These are phyloP conservation scores for Stenolophus ochropezus DNA, from an alignment of 2,888 invertebrate species.

Conservation along the genomic window DNA sequence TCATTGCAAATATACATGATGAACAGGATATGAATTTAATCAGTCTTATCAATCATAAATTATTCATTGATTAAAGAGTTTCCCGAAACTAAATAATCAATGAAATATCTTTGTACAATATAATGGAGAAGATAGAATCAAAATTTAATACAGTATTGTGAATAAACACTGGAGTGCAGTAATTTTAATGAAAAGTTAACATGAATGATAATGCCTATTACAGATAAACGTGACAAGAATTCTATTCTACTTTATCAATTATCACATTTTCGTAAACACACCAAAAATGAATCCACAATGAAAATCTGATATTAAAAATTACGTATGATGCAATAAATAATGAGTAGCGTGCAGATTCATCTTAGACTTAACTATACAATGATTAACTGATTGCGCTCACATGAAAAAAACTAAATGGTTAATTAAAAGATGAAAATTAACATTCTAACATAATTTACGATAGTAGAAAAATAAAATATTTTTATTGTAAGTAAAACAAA, in stretches of 20 bases:
- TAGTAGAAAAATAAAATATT: slow-evolving; percentile 16
- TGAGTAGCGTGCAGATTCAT: too few relatives aligned
- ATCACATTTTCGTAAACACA: not conserved
- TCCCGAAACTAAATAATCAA: not conserved
- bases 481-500: not conserved
- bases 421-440: too few relatives aligned
- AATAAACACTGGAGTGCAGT: not conserved
- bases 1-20: slow-evolving; percentile 6
- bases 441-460: too few relatives aligned
- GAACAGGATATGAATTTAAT: not conserved
- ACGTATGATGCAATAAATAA: too few relatives aligned
- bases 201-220: too few relatives aligned
- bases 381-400: too few relatives aligned
- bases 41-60: not conserved
- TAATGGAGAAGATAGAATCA: not conserved
- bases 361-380: too few relatives aligned
- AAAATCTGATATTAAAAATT: too few relatives aligned
- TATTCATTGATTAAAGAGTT: not conserved
- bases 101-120: not conserved
- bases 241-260: not conserved
- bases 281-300: not conserved
- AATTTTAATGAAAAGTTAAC: not conserved
- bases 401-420: too few relatives aligned
- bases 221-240: too few relatives aligned
- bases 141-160: not conserved